phyloP scores from a whole-genome alignment of 2,888 invertebrate genomes.

The Tinea pellionella region DNA sequence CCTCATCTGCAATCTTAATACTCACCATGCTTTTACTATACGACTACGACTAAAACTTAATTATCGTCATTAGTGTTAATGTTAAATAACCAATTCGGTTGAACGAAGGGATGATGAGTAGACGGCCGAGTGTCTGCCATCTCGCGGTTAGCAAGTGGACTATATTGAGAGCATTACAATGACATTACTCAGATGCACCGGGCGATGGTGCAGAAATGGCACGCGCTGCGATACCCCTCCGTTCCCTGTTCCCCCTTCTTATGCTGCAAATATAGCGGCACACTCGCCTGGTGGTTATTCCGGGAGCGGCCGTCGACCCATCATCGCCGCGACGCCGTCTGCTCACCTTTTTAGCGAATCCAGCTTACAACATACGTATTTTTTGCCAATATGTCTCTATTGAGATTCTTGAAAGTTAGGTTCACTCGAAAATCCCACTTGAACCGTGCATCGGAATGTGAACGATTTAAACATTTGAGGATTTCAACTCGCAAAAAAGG shows the following conservation, averaged over 20 bases:
- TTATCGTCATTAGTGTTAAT: not conserved
- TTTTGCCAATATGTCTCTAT: slow-evolving; percentile 25
- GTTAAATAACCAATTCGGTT: not conserved
- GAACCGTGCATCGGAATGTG: not conserved
- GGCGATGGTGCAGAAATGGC: slow-evolving; percentile 66
- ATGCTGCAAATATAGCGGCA: slow-evolving; percentile 63
- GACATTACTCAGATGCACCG: slow-evolving; percentile 69
- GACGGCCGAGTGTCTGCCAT: slow-evolving; percentile 2
- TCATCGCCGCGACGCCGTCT: slow-evolving; percentile 65
- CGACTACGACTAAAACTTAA: too few relatives aligned
- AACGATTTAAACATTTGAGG: not conserved
- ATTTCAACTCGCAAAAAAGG: not conserved
- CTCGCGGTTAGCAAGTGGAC: slow-evolving; percentile 22
- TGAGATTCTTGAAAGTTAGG: not conserved
- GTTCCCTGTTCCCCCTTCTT: slow-evolving; percentile 8
- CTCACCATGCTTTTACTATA: not conserved
- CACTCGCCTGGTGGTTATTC: slow-evolving; percentile 43
- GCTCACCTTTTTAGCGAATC: slow-evolving; percentile 64
- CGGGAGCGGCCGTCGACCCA: slow-evolving; percentile 67
- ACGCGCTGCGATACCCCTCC: slow-evolving; percentile 40
- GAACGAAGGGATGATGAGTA: not conserved
- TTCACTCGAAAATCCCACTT: not conserved
- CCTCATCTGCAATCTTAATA: slow-evolving; percentile 20
- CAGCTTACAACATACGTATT: slow-evolving; percentile 52
- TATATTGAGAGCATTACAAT: slow-evolving; percentile 67